These are phyloP conservation scores for Aplodontia rufa DNA, from an alignment of 2,113 vertebrate genomes.

Conservation along the genomic window DNA sequence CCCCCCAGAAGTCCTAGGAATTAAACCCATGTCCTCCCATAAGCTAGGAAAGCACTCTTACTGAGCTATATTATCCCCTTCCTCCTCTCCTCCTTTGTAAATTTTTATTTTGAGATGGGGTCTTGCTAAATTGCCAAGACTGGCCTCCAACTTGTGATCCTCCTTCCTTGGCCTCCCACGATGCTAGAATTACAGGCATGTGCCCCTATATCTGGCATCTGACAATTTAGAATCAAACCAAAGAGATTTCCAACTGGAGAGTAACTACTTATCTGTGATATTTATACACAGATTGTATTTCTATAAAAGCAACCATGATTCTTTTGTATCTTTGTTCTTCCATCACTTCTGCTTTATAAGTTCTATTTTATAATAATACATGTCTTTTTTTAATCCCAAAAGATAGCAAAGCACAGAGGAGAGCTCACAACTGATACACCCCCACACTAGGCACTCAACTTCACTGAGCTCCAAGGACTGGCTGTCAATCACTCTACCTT, in stretches of 20 bases:
- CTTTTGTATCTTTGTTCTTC: not conserved
- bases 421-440: not conserved
- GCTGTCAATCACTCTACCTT: not conserved
- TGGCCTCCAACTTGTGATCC: too few species aligned
- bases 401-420: not conserved
- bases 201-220: not conserved
- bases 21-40: too few species aligned
- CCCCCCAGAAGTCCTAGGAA: too few species aligned
- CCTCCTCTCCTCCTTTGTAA: too few species aligned
- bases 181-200: too few species aligned
- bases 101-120: too few species aligned
- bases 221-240: constrained; percentile 1
- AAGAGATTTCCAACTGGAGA: not conserved
- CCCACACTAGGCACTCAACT: not conserved
- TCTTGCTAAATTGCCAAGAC: too few species aligned
- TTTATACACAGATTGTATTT: not conserved
- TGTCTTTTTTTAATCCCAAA: not conserved
- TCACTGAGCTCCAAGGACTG: not conserved
- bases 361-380: not conserved
- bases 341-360: not conserved
- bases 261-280: not conserved
- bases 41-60: too few species aligned
- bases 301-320: not conserved
- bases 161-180: too few species aligned
- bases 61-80: too few species aligned